Percentiles rank a stretch among this genome's conserved stretches.
These are phyloP conservation scores for Merops nubicus DNA, from an alignment of 2,113 vertebrate genomes.

Conservation along the genomic window DNA sequence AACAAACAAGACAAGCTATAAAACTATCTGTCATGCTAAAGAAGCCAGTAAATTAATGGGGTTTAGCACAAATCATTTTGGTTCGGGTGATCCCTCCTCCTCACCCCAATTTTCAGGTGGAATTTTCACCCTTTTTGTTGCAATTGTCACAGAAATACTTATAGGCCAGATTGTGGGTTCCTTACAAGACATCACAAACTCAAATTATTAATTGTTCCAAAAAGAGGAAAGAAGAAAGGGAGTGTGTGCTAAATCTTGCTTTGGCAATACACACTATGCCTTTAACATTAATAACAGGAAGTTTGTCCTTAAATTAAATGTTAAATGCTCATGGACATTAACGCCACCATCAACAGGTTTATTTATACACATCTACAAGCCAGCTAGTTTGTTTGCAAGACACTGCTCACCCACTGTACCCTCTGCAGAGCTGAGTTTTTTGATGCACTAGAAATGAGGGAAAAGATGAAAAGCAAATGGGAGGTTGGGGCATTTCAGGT, in stretches of 20 bases:
- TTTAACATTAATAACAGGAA: neutral
- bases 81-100: neutral
- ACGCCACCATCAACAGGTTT: neutral
- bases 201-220: neutral
- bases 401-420: accelerated
- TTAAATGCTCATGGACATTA: neutral
- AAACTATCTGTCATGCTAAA: neutral
- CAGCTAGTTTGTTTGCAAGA: neutral
- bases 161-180: neutral
- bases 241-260: neutral
- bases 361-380: neutral
- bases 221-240: neutral
- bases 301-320: neutral
- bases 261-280: neutral
- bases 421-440: neutral
- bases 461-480: neutral
- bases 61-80: neutral
- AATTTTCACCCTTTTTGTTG: neutral
- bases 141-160: neutral
- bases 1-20: neutral
- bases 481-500: neutral
- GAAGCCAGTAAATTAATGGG: neutral
- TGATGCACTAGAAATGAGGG: neutral
- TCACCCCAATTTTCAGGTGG: neutral
- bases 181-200: neutral